Percentiles rank a stretch among this genome's conserved stretches.
Evolutionary conservation across 2,888 invertebrate species (phyloP).

Genomic region (Cerastis rubricosa): DNA sequence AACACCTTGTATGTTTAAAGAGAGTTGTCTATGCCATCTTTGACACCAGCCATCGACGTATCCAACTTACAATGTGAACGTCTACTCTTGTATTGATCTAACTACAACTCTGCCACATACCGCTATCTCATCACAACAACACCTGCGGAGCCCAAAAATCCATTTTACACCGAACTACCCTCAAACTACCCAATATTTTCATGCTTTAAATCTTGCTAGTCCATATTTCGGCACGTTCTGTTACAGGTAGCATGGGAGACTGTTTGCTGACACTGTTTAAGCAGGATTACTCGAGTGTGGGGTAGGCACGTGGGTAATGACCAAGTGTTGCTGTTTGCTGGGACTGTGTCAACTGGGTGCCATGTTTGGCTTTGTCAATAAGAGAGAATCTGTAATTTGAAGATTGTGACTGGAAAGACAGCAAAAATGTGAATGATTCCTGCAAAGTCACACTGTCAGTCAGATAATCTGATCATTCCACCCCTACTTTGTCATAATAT

Average conservation of each 20-base stretch:
- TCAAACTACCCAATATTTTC: conserved; percentile 43
- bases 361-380: conserved; percentile 22
- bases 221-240: conserved; percentile 46
- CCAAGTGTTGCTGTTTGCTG: conserved; percentile 17
- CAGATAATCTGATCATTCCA: background rate
- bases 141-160: conserved; percentile 18
- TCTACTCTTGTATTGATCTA: background rate
- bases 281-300: conserved; percentile 38
- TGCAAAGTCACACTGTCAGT: too few relatives aligned
- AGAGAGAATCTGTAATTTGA: background rate
- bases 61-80: background rate
- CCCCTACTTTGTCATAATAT: background rate
- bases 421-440: background rate
- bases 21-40: too few relatives aligned
- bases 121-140: background rate
- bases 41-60: too few relatives aligned
- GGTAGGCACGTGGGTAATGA: conserved; percentile 26
- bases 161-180: background rate
- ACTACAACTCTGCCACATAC: background rate
- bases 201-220: conserved; percentile 44
- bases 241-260: background rate
- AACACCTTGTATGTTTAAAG: too few relatives aligned
- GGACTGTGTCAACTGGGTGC: conserved; percentile 5
- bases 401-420: background rate
- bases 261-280: conserved; percentile 44